These are phyloP conservation scores for Macrobrachium rosenbergii DNA, from an alignment of 1,140 invertebrate species.

Conservation along the genomic window DNA sequence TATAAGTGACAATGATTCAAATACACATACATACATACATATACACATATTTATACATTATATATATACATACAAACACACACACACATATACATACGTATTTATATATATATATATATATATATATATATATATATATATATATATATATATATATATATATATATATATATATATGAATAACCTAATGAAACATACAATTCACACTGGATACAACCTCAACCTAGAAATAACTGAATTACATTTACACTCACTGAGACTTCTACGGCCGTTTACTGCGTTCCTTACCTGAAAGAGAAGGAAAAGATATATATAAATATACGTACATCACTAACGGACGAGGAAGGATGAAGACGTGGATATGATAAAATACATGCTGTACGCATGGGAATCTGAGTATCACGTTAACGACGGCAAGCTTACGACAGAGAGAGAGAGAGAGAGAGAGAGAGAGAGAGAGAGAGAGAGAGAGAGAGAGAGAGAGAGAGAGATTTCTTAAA, in stretches of 20 bases:
- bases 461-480: too few species aligned
- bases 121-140: conserved; percentile 21
- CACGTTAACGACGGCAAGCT: too few species aligned
- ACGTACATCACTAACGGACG: too few species aligned
- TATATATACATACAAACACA: not conserved
- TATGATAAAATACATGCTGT: too few species aligned
- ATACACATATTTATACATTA: not conserved
- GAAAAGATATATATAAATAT: too few species aligned
- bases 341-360: too few species aligned
- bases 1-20: too few species aligned
- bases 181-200: not conserved
- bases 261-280: not conserved
- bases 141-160: conserved; percentile 25
- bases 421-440: too few species aligned
- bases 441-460: too few species aligned
- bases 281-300: too few species aligned
- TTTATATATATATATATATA: conserved; percentile 17
- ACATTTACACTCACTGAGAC: not conserved
- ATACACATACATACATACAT: not conserved
- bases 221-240: not conserved
- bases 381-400: too few species aligned
- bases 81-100: conserved; percentile 5
- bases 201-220: not conserved
- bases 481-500: too few species aligned
- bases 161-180: conserved; percentile 16